These are phyloP conservation scores for Vidua macroura DNA, from an alignment of 2,113 vertebrate genomes.

Conservation along the genomic window DNA sequence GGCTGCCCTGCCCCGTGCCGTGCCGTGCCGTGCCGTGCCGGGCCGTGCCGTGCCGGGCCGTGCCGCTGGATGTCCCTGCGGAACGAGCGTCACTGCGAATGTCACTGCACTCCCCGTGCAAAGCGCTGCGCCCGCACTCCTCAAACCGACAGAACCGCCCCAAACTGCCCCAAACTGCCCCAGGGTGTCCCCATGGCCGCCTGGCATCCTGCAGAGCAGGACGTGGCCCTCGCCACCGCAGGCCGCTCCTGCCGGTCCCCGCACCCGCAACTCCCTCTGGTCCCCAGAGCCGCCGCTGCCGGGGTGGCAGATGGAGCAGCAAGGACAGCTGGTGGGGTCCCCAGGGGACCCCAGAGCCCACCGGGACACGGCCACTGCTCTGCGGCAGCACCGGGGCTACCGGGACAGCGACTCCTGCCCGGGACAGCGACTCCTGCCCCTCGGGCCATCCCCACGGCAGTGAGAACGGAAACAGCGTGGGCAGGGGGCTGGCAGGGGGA, in stretches of 20 bases:
- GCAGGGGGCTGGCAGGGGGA: not conserved
- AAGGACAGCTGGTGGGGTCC: not conserved
- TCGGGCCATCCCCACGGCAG: not conserved
- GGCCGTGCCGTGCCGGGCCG: not conserved
- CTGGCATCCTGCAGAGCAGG: not conserved
- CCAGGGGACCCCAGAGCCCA: too few relatives aligned
- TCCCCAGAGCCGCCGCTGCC: too few relatives aligned
- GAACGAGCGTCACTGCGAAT: too few relatives aligned
- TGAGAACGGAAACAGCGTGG: accelerated
- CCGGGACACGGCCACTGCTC: accelerated
- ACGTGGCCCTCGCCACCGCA: accelerated
- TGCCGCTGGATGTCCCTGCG: accelerated
- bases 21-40: too few relatives aligned
- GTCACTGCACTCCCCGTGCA: not conserved
- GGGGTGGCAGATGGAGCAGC: not conserved
- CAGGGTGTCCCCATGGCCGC: accelerated
- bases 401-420: too few relatives aligned
- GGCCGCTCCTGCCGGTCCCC: too few relatives aligned
- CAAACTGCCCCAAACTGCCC: not conserved
- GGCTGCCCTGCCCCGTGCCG: not conserved
- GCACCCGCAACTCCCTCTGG: too few relatives aligned
- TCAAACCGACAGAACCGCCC: not conserved
- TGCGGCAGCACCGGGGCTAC: not conserved
- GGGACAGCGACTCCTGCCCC: not conserved
- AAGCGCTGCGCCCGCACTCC: accelerated